These are phyloP conservation scores for Antitype chi DNA, from an alignment of 2,888 invertebrate species.

Conservation along the genomic window DNA sequence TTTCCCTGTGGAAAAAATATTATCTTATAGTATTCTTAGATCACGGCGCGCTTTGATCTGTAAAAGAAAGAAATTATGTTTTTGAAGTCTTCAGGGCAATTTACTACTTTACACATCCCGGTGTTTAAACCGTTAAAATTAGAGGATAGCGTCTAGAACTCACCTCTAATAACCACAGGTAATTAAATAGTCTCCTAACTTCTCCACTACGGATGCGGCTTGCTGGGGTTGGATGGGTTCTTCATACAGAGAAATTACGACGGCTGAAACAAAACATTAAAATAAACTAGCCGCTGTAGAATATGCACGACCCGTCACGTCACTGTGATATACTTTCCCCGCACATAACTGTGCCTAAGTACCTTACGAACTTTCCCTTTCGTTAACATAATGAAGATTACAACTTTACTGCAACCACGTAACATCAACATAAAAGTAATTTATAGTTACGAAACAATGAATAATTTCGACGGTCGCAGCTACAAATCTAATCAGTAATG, in stretches of 20 bases:
- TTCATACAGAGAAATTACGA: slow-evolving; percentile 98
- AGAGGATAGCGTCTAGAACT: slow-evolving; percentile 61
- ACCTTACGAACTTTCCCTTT: slow-evolving; percentile 60
- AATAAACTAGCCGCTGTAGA: slow-evolving; percentile 51
- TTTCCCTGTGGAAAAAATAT: slow-evolving; percentile 91
- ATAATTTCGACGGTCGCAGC: slow-evolving; percentile 19
- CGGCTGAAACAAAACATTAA: slow-evolving; percentile 92
- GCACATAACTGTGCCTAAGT: slow-evolving; percentile 36
- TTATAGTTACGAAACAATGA: slow-evolving; percentile 33
- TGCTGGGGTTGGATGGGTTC: slow-evolving; percentile 99
- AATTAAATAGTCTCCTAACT: slow-evolving; percentile 99
- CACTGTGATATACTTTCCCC: slow-evolving; percentile 49
- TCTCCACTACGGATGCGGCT: slow-evolving; percentile 98
- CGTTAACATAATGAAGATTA: slow-evolving; percentile 39
- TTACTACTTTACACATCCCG: not conserved
- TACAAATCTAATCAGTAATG: slow-evolving; percentile 11
- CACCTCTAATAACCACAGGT: slow-evolving; percentile 98
- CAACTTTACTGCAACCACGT: slow-evolving; percentile 24
- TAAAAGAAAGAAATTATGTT: slow-evolving; percentile 75
- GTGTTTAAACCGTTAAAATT: not conserved
- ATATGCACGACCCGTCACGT: slow-evolving; percentile 24
- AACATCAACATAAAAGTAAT: slow-evolving; percentile 17
- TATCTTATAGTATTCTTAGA: slow-evolving; percentile 91
- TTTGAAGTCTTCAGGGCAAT: slow-evolving; percentile 40
- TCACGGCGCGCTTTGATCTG: slow-evolving; percentile 91